Base-by-base conservation (phyloP, 2,113 vertebrate genomes). In the Mesitornis unicolor region DNA sequence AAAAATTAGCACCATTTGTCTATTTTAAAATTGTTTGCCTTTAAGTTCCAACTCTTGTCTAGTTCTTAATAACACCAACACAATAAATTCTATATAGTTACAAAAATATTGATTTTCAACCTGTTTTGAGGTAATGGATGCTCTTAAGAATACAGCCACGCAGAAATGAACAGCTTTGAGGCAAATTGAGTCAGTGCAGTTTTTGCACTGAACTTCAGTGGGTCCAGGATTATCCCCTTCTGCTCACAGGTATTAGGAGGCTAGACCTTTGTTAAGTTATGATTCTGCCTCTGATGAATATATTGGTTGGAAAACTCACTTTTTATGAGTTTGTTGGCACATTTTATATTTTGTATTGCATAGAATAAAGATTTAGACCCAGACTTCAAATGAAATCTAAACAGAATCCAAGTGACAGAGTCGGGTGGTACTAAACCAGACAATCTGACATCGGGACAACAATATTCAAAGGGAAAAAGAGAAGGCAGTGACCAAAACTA, bases 21-120 rank as follows among this genome's bases (percentile, higher is more conserved):
- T 92, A 33, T 69, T 95, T 85, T 87, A 93, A 94, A 93, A 85
- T 87, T 61, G 43, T 60, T 56, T 75, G 70, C 25, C 74, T 79
- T 68, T 42, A 83, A 75, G 16, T 85, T 95, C 64, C 42, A 69
- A 17, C 28, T 84, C 42, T 68, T 77, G 43, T 61, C 53, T 56
- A 57, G 61, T 84, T 97, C 65, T 91, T 96, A 89, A 81, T 91
- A 89, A 64, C 33, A 75, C 16, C 19, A 48, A 60, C 16, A n/a
- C 70, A 89, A 4, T 91, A 92, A 87, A 71, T 91, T 82, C 57
- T 78, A 42, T 89, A 65, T 83, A 73, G 65, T 87, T 93, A 89
- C 42, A 89, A 91, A 93, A 85, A 76, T 85, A 92, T 85, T 95
- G 89, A 84, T 95, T 94, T 96, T 91, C 47, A 79, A 54, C 43